Conservation (phyloP, 2,113 vertebrate genomes). For the Eurypyga helias region DNA sequence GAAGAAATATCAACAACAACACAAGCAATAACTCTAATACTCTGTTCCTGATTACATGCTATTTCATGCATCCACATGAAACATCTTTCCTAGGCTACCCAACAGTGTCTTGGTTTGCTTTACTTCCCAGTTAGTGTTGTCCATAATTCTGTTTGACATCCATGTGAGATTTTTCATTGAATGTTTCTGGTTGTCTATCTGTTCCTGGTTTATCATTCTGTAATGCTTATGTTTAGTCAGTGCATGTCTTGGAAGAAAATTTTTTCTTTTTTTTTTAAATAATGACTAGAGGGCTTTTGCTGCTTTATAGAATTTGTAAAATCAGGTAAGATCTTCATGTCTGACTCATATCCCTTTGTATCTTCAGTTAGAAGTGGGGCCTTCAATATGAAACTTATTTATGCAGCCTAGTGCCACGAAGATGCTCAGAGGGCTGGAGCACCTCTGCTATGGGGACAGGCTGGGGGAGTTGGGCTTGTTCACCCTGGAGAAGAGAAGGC, state of each 20-base stretch:
- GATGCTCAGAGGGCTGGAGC: too few species aligned
- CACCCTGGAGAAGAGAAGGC: too few species aligned
- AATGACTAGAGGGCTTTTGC: neutral
- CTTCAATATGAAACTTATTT: neutral
- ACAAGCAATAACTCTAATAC: neutral
- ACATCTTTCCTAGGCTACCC: rapidly evolving
- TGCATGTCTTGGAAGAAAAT: too few species aligned
- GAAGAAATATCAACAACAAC: neutral
- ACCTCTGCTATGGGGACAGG: too few species aligned
- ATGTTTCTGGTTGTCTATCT: neutral
- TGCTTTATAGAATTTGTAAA: neutral
- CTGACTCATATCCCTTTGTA: rapidly evolving
- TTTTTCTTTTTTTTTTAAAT: neutral
- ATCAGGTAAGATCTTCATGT: neutral
- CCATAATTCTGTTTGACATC: neutral
- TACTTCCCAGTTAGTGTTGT: rapidly evolving
- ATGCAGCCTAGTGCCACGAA: too few species aligned
- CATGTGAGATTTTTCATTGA: neutral
- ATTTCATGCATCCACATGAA: neutral
- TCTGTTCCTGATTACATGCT: rapidly evolving
- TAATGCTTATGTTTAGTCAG: neutral
- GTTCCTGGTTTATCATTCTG: neutral
- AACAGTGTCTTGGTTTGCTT: neutral
- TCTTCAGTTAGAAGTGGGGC: neutral
- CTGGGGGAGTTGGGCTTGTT: too few species aligned